A percentile compares a stretch with the other conserved stretches of the same genome.
Evolutionary conservation across 2,888 invertebrate genomes (phyloP).

Genomic region (Timema podura): DNA sequence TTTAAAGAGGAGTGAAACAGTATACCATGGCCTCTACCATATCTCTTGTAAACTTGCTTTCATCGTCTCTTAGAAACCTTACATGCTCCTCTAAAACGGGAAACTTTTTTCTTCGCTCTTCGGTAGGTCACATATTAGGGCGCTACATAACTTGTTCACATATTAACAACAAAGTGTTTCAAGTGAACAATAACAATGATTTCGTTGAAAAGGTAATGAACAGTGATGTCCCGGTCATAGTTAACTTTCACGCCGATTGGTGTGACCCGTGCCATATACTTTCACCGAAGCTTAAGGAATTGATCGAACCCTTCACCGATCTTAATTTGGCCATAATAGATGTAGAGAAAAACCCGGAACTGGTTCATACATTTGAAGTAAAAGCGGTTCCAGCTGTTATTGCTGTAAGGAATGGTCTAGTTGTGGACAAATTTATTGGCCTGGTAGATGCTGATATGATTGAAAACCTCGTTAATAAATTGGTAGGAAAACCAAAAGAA

Average conservation of each 20-base stretch:
- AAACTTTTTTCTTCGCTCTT: too few relatives aligned
- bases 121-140: too few relatives aligned
- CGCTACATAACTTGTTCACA: constrained; percentile 1
- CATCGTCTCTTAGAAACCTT: too few relatives aligned
- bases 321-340: constrained; percentile 77
- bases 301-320: constrained; percentile 66
- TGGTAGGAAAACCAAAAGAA: constrained; percentile 35
- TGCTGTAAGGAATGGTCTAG: constrained; percentile 75
- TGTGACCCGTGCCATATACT: constrained; percentile 85
- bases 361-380: constrained; percentile 76
- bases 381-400: constrained; percentile 80
- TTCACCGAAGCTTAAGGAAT: constrained; percentile 74
- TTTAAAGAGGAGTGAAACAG: background rate
- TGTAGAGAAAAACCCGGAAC: constrained; percentile 75
- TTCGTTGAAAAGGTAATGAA: constrained; percentile 79
- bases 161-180: constrained; percentile 21
- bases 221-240: constrained; percentile 79
- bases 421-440: constrained; percentile 84
- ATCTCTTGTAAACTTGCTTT: too few relatives aligned
- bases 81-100: too few relatives aligned
- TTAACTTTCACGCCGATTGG: constrained; percentile 89
- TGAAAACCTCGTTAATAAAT: constrained; percentile 67
- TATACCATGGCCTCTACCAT: too few relatives aligned
- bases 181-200: constrained; percentile 59
- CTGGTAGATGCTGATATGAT: constrained; percentile 79